phyloP scores from a whole-genome alignment of 2,113 vertebrate genomes.

The Macroglossus sobrinus region DNA sequence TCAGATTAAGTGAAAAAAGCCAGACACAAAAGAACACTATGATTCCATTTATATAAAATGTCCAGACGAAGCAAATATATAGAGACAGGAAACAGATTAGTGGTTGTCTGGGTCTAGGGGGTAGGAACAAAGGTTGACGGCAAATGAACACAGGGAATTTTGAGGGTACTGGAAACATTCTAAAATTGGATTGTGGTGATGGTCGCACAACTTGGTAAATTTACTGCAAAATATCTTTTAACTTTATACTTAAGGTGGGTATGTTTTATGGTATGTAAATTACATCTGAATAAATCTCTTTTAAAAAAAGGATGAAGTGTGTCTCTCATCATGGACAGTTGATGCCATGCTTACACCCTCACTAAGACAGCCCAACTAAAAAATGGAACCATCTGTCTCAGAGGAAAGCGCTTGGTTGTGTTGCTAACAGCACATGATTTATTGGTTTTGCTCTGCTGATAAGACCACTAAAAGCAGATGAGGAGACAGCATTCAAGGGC shows the following conservation, averaged over 20 bases:
- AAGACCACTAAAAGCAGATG: constrained; percentile 70
- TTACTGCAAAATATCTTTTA: neutral
- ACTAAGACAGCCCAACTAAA: constrained; percentile 22
- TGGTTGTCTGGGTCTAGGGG: neutral
- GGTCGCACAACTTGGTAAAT: neutral
- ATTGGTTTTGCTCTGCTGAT: constrained; percentile 58
- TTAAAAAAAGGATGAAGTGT: neutral
- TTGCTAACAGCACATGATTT: constrained; percentile 53
- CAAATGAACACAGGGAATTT: neutral
- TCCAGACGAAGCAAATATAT: neutral
- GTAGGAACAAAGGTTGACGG: neutral
- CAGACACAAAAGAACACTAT: neutral
- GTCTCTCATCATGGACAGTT: neutral
- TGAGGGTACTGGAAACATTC: neutral
- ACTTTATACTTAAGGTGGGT: neutral
- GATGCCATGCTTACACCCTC: constrained; percentile 48
- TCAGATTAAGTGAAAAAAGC: neutral
- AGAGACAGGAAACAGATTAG: neutral
- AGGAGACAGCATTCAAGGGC: constrained; percentile 73
- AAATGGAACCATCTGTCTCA: constrained; percentile 66
- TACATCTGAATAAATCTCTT: neutral
- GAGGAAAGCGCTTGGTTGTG: constrained; percentile 56
- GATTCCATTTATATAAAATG: neutral
- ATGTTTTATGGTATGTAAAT: neutral
- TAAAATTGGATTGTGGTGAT: neutral